Percentiles rank a stretch among this genome's conserved stretches.
Conservation (phyloP, 2,888 invertebrate species). For the Harpalus rubripes region DNA sequence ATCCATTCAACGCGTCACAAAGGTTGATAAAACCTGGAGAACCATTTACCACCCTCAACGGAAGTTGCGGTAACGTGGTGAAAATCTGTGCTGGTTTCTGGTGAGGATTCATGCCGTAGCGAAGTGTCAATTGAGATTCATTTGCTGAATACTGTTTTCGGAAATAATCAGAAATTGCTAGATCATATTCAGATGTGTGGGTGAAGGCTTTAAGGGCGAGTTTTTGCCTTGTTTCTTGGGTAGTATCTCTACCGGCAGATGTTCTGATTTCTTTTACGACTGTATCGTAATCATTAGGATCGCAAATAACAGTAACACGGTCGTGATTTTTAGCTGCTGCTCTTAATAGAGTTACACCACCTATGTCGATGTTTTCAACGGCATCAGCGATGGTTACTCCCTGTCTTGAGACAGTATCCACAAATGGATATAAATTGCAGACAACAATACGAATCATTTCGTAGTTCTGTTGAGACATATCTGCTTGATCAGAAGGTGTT, state of each 20-base stretch:
- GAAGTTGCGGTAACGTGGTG: slow-evolving; percentile 88
- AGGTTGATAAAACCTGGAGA: slow-evolving; percentile 98
- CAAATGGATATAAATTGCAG: slow-evolving; percentile 98
- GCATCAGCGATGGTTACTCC: slow-evolving; percentile 92
- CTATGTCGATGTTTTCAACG: slow-evolving; percentile 98
- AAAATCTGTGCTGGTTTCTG: slow-evolving; percentile 97
- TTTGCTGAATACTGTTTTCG: slow-evolving; percentile 91
- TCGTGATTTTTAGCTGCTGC: slow-evolving; percentile 98
- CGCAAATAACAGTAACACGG: slow-evolving; percentile 95
- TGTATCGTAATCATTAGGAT: slow-evolving; percentile 91
- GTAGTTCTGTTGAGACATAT: slow-evolving; percentile 89
- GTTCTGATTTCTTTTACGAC: slow-evolving; percentile 86
- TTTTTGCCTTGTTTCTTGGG: slow-evolving; percentile 85
- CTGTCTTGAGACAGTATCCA: slow-evolving; percentile 89
- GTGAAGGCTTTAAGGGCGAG: slow-evolving; percentile 96
- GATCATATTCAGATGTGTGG: slow-evolving; percentile 96
- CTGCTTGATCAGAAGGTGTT: slow-evolving; percentile 86
- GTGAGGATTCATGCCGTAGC: slow-evolving; percentile 99
- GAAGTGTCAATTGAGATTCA: slow-evolving; percentile 88
- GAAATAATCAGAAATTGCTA: slow-evolving; percentile 96
- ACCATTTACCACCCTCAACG: slow-evolving; percentile 93
- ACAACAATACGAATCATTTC: slow-evolving; percentile 93
- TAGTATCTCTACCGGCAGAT: slow-evolving; percentile 84
- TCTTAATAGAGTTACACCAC: slow-evolving; percentile 95
- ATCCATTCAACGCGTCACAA: slow-evolving; percentile 97